Evolutionary conservation across 2,888 invertebrate species (phyloP).

Genomic region (Rhingia rostrata): DNA sequence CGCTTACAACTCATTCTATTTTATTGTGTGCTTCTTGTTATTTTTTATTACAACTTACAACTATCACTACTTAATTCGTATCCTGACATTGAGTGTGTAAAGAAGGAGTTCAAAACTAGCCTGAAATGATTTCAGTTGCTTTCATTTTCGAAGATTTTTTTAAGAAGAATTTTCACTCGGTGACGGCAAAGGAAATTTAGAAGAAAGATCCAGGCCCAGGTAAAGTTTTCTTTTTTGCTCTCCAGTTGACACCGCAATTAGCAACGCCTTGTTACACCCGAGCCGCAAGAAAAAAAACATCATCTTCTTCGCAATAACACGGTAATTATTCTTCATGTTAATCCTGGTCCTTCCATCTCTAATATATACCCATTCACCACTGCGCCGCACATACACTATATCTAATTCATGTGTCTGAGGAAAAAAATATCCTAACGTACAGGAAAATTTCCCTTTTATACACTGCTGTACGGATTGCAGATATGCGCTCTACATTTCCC

Average conservation of each 20-base stretch:
- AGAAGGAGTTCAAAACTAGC: no score
- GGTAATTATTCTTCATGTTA: conserved; percentile 41
- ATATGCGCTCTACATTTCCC: conserved; percentile 69
- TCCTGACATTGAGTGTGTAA: no score
- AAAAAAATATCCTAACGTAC: conserved; percentile 69
- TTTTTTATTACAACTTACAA: no score
- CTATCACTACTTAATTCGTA: no score
- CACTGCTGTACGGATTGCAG: conserved; percentile 74
- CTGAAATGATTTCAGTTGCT: conserved; percentile 15
- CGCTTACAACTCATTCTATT: no score
- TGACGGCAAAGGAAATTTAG: no score
- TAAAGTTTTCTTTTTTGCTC: background rate
- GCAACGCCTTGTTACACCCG: background rate
- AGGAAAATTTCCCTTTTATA: conserved; percentile 66
- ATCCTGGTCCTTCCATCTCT: conserved; percentile 24
- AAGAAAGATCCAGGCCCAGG: no score
- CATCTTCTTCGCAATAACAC: background rate
- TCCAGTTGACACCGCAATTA: conserved; percentile 13
- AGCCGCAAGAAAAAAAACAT: background rate
- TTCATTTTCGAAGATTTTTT: conserved; percentile 13
- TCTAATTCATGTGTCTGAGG: conserved; percentile 45
- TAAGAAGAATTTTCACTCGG: background rate
- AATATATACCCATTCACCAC: background rate
- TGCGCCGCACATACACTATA: background rate
- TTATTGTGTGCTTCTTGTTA: no score